Evolutionary conservation across 37 sponge, comb jelly and placozoan species (phyloP).

Genomic region (Diacarnus erythraeanus): DNA sequence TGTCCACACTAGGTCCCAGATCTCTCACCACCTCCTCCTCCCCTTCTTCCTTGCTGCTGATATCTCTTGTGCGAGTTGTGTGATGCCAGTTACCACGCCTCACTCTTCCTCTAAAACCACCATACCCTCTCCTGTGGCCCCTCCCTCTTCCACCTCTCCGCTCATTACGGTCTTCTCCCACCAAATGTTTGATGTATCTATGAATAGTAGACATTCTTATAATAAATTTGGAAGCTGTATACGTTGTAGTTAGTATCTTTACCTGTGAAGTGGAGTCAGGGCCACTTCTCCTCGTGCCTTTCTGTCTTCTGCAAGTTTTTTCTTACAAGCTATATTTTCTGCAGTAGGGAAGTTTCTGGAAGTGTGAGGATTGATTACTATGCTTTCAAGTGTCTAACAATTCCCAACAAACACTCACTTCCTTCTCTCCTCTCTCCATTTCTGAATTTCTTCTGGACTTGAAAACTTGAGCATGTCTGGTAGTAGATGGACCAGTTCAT

Average conservation of each 20-base stretch:
- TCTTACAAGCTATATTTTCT: conserved; percentile 44
- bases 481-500: conserved; percentile 50
- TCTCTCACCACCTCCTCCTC: background rate
- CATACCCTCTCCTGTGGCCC: background rate
- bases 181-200: conserved; percentile 36
- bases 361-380: background rate
- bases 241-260: no score
- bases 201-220: background rate
- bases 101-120: conserved; percentile 4
- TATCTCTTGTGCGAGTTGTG: no score
- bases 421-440: conserved; percentile 77
- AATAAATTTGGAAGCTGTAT: no score
- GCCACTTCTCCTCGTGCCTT: conserved; percentile 58
- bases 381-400: background rate
- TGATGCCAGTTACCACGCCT: conserved; percentile 1
- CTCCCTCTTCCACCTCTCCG: background rate
- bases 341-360: conserved; percentile 77
- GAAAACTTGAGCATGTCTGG: conserved; percentile 64
- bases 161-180: background rate
- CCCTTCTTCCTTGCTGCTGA: background rate
- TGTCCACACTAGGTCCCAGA: background rate
- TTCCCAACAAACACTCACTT: conserved; percentile 34
- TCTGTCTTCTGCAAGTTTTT: conserved; percentile 21
- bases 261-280: conserved; percentile 62
- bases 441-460: conserved; percentile 67